Evolutionary conservation across 1,140 invertebrate genomes (phyloP), one percentile per base, ranked within the genome.

Genomic region (Grapholita molesta): DNA sequence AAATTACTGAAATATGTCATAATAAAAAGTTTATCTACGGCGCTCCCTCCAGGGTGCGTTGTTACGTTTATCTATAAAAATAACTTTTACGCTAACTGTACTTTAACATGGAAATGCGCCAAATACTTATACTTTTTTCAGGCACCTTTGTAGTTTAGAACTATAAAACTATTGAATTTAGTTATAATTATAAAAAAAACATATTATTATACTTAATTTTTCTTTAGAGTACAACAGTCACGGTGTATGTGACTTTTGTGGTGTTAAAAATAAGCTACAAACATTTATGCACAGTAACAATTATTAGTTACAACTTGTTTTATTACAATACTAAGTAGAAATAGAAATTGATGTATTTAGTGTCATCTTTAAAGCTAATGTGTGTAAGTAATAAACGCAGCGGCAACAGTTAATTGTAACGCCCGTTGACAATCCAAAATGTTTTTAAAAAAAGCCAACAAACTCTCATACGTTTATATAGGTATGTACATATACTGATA

Each of bases 1-100:
- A 86, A 86, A 88, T 84, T 79, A 88, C 70, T 64, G 81, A 79
- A 82, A 84, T 82, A 82, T 80, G 77, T 83, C 72, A 70, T 77
- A 79, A 82, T 78, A 83, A 86, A 84, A 82, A 78, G 74, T 79
- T 82, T 70, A 76, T 74, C 69, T 70, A 61, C 9, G 75, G 65
- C 73, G 76, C 77, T 70, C 76, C 80, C 76, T 72, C 68, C 71
- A 74, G 71, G 67, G 77, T 72, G 73, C 53, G 73, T 70, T 65
- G 38, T 30, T 61, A 70, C 73, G 70, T 71, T 71, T 66, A 42
- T 66, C 55, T 61, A 28, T 30, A 28, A 61, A 61, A 61, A 61
- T 61, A 61, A 61, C 55, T 61, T 61, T 61, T 61, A 61, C 25
- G 55, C 25, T 61, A 61, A 61, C 55, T 25, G 28, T 61, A 61